Evolutionary conservation across 2,888 invertebrate species (phyloP).

Genomic region (Crioceris asparagi): DNA sequence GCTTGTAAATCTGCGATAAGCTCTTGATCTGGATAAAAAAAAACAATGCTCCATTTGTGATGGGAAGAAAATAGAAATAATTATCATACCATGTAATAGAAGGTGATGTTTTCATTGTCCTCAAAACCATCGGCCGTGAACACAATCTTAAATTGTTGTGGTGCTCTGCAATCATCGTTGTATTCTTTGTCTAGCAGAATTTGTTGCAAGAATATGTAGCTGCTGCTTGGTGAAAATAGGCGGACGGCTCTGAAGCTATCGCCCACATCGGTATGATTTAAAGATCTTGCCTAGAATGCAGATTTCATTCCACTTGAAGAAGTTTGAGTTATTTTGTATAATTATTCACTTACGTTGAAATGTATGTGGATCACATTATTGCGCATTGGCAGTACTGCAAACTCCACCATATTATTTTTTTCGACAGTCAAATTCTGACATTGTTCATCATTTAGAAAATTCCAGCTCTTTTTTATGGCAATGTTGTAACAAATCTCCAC

Average conservation of each 20-base stretch:
- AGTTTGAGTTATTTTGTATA: not conserved
- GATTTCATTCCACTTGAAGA: not conserved
- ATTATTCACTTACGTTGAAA: constrained; percentile 27
- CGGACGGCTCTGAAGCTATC: constrained; percentile 24
- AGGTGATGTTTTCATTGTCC: constrained; percentile 27
- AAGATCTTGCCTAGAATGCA: constrained; percentile 29
- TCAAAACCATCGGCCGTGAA: constrained; percentile 30
- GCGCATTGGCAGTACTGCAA: constrained; percentile 31
- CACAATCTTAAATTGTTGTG: constrained; percentile 31
- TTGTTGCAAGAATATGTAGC: constrained; percentile 30
- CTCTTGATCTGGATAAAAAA: constrained; percentile 31
- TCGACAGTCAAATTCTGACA: constrained; percentile 29
- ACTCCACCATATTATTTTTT: constrained; percentile 25
- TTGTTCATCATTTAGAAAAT: constrained; percentile 29
- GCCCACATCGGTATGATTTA: constrained; percentile 26
- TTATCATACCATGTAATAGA: constrained; percentile 35
- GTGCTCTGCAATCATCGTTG: constrained; percentile 28
- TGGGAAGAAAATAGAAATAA: constrained; percentile 9
- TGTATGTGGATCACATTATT: constrained; percentile 31
- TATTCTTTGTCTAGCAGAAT: constrained; percentile 18
- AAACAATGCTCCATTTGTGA: not conserved
- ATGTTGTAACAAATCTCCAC: constrained; percentile 35
- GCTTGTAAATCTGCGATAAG: constrained; percentile 28
- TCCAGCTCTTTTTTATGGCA: constrained; percentile 33
- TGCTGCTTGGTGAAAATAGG: constrained; percentile 33